These are phyloP conservation scores for Cyphomyrus plagiostoma DNA, from an alignment of 2,113 vertebrate species.

Conservation along the genomic window DNA sequence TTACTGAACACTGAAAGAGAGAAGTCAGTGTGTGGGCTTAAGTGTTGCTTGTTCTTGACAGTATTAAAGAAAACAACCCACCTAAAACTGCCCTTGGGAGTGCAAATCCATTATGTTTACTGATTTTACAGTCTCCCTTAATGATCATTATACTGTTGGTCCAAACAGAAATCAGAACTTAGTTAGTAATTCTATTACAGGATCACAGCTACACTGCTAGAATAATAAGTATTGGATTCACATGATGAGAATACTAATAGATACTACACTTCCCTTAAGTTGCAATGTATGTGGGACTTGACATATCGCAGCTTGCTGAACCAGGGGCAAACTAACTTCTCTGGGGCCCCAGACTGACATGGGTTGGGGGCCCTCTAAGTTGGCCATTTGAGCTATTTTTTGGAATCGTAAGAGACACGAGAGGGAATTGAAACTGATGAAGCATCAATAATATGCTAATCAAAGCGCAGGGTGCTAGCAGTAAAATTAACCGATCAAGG, in stretches of 20 bases:
- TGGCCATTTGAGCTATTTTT: neutral
- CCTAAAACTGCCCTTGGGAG: neutral
- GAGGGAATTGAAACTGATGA: neutral
- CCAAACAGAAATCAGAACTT: neutral
- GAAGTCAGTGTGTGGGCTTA: slow-evolving; percentile 15
- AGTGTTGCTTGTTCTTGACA: slow-evolving; percentile 17
- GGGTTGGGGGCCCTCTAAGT: neutral
- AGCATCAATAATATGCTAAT: neutral
- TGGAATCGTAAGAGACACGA: neutral
- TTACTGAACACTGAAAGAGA: neutral
- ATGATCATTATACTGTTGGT: slow-evolving; percentile 9
- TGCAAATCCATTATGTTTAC: slow-evolving; percentile 7
- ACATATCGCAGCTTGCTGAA: neutral
- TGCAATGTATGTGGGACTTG: neutral
- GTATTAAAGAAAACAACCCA: slow-evolving; percentile 15
- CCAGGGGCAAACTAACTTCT: neutral
- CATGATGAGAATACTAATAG: neutral
- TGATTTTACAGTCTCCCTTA: slow-evolving; percentile 3
- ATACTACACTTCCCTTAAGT: neutral
- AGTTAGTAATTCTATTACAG: slow-evolving; percentile 6
- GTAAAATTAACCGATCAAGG: neutral
- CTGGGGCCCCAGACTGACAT: neutral
- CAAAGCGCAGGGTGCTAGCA: neutral
- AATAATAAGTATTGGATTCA: neutral
- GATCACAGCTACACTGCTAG: neutral